Percentiles rank a stretch among this genome's conserved stretches.
Conservation (phyloP, 53 echinoderm and acorn worm species). For the Actinopyga echinites region DNA sequence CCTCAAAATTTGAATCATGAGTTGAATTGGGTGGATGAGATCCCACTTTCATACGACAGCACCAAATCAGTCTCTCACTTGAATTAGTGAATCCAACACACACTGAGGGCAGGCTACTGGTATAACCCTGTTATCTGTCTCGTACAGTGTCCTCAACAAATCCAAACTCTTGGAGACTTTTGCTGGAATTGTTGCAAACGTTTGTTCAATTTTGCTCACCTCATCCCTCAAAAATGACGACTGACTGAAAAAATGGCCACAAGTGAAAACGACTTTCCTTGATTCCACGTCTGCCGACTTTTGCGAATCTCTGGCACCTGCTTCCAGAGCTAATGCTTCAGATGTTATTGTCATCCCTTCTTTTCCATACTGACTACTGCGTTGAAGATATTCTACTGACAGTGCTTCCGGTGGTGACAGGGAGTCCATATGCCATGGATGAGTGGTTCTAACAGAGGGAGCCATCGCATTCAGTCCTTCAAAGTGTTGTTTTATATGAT, state of each 20-base stretch:
- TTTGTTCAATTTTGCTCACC: neutral
- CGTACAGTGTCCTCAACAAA: neutral
- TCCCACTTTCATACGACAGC: too few species aligned
- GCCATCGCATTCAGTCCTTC: too few species aligned
- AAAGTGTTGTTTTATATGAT: too few species aligned
- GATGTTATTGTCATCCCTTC: neutral
- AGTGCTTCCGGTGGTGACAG: neutral
- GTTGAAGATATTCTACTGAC: neutral
- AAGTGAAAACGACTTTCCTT: neutral
- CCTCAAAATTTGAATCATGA: too few species aligned
- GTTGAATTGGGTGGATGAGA: too few species aligned
- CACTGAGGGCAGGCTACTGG: slow-evolving; percentile 3
- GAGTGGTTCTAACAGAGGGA: too few species aligned
- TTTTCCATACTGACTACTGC: neutral
- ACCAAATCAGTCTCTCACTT: too few species aligned
- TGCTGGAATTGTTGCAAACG: neutral
- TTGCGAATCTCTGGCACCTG: neutral
- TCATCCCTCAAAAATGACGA: neutral
- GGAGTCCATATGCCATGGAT: neutral
- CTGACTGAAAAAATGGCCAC: neutral
- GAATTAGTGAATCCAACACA: neutral
- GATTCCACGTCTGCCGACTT: neutral
- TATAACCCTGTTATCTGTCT: neutral
- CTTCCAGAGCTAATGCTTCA: neutral
- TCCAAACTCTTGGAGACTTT: neutral